Percentiles rank a stretch among this genome's conserved stretches.
Conservation (phyloP, 2,797 vertebrate species). For the Danionella dracula region DNA sequence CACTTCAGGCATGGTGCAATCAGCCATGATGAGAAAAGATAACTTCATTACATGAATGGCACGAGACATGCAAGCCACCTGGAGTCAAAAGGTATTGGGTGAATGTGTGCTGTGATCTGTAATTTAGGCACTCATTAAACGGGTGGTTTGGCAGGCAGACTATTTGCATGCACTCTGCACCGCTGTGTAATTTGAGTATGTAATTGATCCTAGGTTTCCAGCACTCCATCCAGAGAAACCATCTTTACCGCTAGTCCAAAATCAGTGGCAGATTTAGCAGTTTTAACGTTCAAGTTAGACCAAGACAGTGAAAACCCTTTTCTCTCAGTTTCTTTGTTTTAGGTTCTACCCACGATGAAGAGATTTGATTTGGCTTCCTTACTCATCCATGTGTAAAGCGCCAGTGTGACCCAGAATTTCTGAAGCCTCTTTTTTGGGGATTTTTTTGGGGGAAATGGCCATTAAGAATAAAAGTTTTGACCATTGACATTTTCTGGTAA, state of each 20-base stretch:
- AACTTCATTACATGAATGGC: conserved; percentile 23
- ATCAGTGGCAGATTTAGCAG: background rate
- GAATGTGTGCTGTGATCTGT: conserved; percentile 12
- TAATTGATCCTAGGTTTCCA: conserved; percentile 53
- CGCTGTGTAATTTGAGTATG: conserved; percentile 61
- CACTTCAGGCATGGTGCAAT: background rate
- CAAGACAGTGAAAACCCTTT: too few species aligned
- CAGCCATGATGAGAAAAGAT: conserved; percentile 10
- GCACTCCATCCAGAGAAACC: conserved; percentile 24
- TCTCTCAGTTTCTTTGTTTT: too few species aligned
- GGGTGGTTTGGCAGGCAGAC: conserved; percentile 38
- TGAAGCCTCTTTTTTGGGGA: too few species aligned
- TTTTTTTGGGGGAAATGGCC: too few species aligned
- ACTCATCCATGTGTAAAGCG: too few species aligned
- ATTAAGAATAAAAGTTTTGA: too few species aligned
- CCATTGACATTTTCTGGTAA: too few species aligned
- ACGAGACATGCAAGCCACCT: conserved; percentile 15
- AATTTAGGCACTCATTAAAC: conserved; percentile 31
- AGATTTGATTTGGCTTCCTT: too few species aligned
- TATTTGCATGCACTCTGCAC: conserved; percentile 57
- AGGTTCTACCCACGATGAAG: too few species aligned
- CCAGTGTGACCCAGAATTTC: too few species aligned
- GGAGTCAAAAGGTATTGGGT: conserved; percentile 7
- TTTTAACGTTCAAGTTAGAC: too few species aligned
- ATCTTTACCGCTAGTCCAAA: conserved; percentile 35